These are phyloP conservation scores for Myotis daubentonii DNA, from an alignment of 2,797 vertebrate species.

Conservation along the genomic window DNA sequence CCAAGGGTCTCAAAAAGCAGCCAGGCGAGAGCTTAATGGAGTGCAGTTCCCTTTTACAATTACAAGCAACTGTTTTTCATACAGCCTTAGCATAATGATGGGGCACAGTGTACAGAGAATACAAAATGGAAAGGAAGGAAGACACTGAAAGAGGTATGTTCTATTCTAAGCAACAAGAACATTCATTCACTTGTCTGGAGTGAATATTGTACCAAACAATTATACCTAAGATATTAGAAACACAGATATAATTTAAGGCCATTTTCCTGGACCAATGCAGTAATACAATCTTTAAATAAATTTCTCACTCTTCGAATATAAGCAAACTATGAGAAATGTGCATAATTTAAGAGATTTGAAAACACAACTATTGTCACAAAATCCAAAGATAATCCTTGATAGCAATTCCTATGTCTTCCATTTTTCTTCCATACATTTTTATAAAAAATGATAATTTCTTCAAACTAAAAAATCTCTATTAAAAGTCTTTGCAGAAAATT, in stretches of 20 bases:
- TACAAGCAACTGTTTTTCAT: conserved; percentile 73
- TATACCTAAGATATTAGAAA: conserved; percentile 17
- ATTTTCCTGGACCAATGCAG: background rate
- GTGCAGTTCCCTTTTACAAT: conserved; percentile 63
- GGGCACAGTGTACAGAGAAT: conserved; percentile 60
- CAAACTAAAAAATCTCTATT: background rate
- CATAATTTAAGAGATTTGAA: background rate
- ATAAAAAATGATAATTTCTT: background rate
- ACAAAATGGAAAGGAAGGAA: conserved; percentile 59
- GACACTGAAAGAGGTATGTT: conserved; percentile 41
- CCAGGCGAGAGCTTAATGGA: conserved; percentile 41
- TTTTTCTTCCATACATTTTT: background rate
- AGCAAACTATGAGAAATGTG: background rate
- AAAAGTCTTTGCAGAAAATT: background rate
- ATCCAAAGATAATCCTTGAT: conserved; percentile 25
- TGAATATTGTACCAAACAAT: background rate
- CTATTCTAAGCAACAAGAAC: conserved; percentile 62
- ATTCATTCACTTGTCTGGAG: conserved; percentile 40
- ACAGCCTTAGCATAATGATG: conserved; percentile 58
- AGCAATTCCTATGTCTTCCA: background rate
- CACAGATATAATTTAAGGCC: background rate
- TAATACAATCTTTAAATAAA: conserved; percentile 5
- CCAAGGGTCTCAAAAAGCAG: conserved; percentile 59
- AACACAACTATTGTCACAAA: background rate
- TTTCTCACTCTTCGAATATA: background rate